Conservation (phyloP, 2,113 vertebrate species). For the Alethe castanea region DNA sequence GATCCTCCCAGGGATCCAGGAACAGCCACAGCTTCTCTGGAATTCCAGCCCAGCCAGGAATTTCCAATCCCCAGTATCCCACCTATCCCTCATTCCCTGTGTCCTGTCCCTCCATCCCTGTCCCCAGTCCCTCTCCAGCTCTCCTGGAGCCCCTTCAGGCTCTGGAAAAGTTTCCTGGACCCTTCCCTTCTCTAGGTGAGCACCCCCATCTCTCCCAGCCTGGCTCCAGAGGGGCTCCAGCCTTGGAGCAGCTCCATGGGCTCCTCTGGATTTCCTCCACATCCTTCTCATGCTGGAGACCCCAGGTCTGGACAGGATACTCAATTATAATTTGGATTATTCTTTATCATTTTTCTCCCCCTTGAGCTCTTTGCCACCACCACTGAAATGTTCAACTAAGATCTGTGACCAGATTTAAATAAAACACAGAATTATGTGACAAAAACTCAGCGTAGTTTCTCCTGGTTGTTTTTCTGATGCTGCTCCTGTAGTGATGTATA, state of each 20-base stretch:
- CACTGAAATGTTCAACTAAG: not conserved
- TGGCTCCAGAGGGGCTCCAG: not conserved
- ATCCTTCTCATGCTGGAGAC: rapidly evolving
- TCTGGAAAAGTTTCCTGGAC: rapidly evolving
- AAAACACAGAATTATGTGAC: not conserved
- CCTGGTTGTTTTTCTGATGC: not conserved
- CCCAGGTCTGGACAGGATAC: rapidly evolving
- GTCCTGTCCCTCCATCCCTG: not conserved
- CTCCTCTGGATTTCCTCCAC: not conserved
- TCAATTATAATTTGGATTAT: not conserved
- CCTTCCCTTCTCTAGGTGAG: rapidly evolving
- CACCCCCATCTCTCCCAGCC: rapidly evolving
- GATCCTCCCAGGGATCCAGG: not conserved
- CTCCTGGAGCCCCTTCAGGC: not conserved
- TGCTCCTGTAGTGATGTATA: not conserved
- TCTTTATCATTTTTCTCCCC: not conserved
- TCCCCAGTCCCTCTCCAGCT: not conserved
- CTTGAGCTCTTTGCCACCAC: not conserved
- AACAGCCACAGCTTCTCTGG: not conserved
- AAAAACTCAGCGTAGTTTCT: not conserved
- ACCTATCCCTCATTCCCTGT: not conserved
- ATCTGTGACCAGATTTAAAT: not conserved
- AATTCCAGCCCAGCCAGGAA: not conserved
- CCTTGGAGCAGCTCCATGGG: rapidly evolving
- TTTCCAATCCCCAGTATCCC: not conserved